These are phyloP conservation scores for Xerus inauris DNA, from an alignment of 2,113 vertebrate species.

Conservation along the genomic window DNA sequence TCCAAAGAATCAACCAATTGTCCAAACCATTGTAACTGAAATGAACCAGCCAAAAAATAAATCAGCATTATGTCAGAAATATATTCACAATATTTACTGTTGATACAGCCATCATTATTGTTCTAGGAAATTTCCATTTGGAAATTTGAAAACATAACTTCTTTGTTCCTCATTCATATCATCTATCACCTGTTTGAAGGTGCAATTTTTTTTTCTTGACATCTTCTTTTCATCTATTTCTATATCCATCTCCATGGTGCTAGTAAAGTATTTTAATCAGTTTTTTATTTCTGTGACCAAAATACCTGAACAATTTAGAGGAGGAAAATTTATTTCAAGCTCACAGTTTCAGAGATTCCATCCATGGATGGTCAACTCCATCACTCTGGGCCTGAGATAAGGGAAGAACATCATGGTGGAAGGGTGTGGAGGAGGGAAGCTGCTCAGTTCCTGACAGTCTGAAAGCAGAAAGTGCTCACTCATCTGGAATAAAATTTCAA, in stretches of 20 bases:
- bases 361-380: no score
- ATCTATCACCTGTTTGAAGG: conserved; percentile 2
- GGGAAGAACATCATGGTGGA: no score
- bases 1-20: conserved; percentile 50
- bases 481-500: no score
- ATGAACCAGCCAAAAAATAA: conserved; percentile 43
- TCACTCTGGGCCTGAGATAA: no score
- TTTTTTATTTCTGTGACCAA: no score
- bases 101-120: not conserved
- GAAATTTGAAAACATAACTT: conserved; percentile 31
- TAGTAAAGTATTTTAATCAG: not conserved
- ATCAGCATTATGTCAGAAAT: conserved; percentile 34
- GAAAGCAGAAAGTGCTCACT: no score
- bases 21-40: conserved; percentile 51
- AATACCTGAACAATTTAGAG: no score
- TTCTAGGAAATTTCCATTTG: conserved; percentile 52
- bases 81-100: not conserved
- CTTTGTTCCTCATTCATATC: not conserved
- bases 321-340: no score
- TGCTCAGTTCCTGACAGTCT: no score
- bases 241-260: not conserved
- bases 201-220: conserved; percentile 41
- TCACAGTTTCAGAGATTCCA: no score
- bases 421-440: no score
- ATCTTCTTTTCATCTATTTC: conserved; percentile 10